Evolutionary conservation across 2,888 invertebrate species (phyloP).

Genomic region (Druceiella hillmani): DNA sequence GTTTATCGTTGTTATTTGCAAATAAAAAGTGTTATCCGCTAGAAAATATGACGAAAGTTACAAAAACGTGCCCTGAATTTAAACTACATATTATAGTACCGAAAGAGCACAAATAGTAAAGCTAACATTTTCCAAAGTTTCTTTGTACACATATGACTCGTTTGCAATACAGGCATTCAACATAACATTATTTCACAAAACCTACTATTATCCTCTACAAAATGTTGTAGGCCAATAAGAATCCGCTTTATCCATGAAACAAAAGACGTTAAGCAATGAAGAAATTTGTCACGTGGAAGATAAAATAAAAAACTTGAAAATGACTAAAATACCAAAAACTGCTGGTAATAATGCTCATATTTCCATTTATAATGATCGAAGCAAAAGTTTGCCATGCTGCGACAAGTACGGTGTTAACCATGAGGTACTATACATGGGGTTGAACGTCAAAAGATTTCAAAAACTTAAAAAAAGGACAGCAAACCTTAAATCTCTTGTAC

Average conservation of each 20-base stretch:
- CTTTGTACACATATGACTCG: constrained; percentile 14
- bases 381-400: constrained; percentile 30
- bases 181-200: constrained; percentile 20
- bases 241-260: constrained; percentile 2
- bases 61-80: constrained; percentile 4
- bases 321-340: not conserved
- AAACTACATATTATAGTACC: constrained; percentile 7
- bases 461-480: constrained; percentile 17
- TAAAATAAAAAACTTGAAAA: constrained; percentile 10
- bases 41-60: constrained; percentile 7
- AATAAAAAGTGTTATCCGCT: constrained; percentile 5
- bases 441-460: constrained; percentile 29
- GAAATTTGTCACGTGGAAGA: constrained; percentile 18
- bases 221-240: constrained; percentile 18
- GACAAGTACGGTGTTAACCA: constrained; percentile 27
- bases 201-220: constrained; percentile 19
- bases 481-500: constrained; percentile 20
- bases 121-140: constrained; percentile 19
- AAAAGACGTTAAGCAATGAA: constrained; percentile 20
- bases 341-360: constrained; percentile 19
- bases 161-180: constrained; percentile 6
- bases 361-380: constrained; percentile 28
- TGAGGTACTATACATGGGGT: constrained; percentile 29
- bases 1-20: constrained; percentile 2
- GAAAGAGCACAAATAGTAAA: constrained; percentile 20